Evolutionary conservation across 2,888 invertebrate species (phyloP), one percentile per base, ranked within the genome.

Genomic region (Meganola albula): DNA sequence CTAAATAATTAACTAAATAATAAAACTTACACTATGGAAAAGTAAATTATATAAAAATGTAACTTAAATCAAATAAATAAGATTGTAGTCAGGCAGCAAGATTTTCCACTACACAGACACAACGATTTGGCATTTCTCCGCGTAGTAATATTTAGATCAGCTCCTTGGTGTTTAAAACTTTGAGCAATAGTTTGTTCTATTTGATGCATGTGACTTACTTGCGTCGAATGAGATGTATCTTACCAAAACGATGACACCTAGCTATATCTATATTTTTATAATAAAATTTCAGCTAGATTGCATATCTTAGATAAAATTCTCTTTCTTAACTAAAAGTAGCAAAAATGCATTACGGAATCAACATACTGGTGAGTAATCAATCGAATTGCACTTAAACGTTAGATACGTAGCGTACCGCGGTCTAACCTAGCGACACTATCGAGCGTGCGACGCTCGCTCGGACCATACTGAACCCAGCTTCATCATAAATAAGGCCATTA

Each of bases 401-500:
- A 46, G 58, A 58, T 62, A 63, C 55, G 37, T 44, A 43, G 37
- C 46, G 64, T 62, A 59, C 46, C 61, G 54, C 49, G 62, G 47
- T 59, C 74, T 76, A 75, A 62, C 59, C 79, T 79, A 78, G 79
- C 80, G 74, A 74, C 57, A 73, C 77, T 77, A 80, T 53, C 44
- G 49, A 51, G 52, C 34, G 37, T 37, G 48, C 41, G 48, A 34
- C 44, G 37, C 53, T 45, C 43, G n/a, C 42, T 36, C 43, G 40
- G 50, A 56, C 48, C 36, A 33, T 47, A 53, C 49, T 44, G 43
- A 60, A 61, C 53, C 49, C 47, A 51, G 55, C 24, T 30, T 50
- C 60, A 48, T 54, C 54, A 61, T 63, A 76, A 76, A 78, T 80
- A 82, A 80, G 80, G 79, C 79, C 74, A 70, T 77, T 63, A 57